Evolutionary conservation across 2,888 invertebrate genomes (phyloP).

Genomic region (Diarsia brunnea): DNA sequence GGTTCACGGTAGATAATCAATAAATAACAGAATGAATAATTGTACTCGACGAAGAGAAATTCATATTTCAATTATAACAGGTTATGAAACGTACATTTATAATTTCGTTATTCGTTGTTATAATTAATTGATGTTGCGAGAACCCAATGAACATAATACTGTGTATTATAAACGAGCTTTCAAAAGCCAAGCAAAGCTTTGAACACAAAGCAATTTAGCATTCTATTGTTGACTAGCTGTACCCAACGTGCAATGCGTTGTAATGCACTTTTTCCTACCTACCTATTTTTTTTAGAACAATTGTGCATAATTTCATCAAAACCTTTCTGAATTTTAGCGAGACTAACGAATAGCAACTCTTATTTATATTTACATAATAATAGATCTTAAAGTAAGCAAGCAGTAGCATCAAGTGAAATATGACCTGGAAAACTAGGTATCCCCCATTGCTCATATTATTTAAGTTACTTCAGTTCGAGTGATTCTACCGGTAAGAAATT

Average conservation of each 20-base stretch:
- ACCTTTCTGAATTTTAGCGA: too few relatives aligned
- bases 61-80: slow-evolving; percentile 24
- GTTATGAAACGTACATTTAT: slow-evolving; percentile 35
- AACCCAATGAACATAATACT: slow-evolving; percentile 34
- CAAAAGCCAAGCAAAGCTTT: slow-evolving; percentile 36
- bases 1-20: slow-evolving; percentile 77
- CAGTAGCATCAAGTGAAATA: slow-evolving; percentile 5
- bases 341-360: too few relatives aligned
- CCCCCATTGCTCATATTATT: slow-evolving; percentile 7
- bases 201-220: slow-evolving; percentile 31
- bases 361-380: too few relatives aligned
- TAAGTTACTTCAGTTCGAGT: slow-evolving; percentile 9
- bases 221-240: slow-evolving; percentile 43
- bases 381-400: slow-evolving; percentile 16
- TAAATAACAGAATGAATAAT: slow-evolving; percentile 63
- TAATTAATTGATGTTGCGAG: slow-evolving; percentile 33
- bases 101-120: slow-evolving; percentile 27
- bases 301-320: too few relatives aligned
- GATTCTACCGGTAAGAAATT: neutral
- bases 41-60: slow-evolving; percentile 43
- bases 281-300: too few relatives aligned
- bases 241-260: too few relatives aligned
- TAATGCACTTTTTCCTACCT: too few relatives aligned
- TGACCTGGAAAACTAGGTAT: slow-evolving; percentile 12
- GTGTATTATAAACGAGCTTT: slow-evolving; percentile 34